Evolutionary conservation across 92 coral and sea anemone species (phyloP), one percentile per base, ranked within the genome.

Genomic region (Phenganax marumi): DNA sequence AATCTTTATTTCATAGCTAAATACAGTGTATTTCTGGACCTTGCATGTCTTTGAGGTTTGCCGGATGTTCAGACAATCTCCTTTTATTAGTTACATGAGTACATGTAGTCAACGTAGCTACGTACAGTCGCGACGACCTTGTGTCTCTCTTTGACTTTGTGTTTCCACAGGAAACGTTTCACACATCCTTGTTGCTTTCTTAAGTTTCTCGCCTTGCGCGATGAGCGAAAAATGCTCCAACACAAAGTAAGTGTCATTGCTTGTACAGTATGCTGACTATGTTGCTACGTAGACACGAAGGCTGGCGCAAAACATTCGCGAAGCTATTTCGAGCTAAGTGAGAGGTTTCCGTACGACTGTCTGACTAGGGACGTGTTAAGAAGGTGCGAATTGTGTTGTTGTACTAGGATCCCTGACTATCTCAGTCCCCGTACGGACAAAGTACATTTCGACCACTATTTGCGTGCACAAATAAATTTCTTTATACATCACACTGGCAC

Each of bases 361-460:
- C 81, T 78, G 83, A 62, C 83, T 78, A 24, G 73, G 49, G 47
- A 78, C 25, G 83, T 78, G 83, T 78, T 78, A 78, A 78, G 83
- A 78, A 63, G 83, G 83, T 78, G 83, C 83, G 83, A 78, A 78
- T 46, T 61, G 39, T 78, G 73, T n/a, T 66, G 50, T 13, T 48
- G 58, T 39, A 25, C 71, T 47, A 78, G 83, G 83, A 78, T 61
- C 51, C 50, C 57, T 66, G 83, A 50, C 83, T 78, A 70, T 77
- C 13, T 24, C 22, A 12, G 22, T 25, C 56, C 77, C 51, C 17
- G 22, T 25, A 52, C 77, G 7, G 17, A 14, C 63, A 14, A 14
- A 14, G 22, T 56, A 21, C 22, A 56, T 14, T 11, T 69, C 75
- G 1, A 25, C 12, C 9, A 21, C 26, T 18, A 69, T 25, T 2